phyloP scores from a whole-genome alignment of 2,797 vertebrate genomes.

The Onychomys arenicola region DNA sequence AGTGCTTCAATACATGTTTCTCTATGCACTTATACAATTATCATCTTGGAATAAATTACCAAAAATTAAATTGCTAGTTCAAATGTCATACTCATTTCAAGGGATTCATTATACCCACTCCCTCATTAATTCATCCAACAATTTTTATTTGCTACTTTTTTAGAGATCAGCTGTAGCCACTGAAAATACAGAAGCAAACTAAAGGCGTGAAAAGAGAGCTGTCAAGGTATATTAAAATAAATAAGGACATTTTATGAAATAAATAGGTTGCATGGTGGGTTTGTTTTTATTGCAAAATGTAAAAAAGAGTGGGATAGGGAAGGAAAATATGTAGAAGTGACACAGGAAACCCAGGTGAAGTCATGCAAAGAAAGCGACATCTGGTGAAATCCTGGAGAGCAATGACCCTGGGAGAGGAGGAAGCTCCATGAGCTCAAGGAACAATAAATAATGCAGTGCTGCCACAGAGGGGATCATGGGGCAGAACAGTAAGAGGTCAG shows the following conservation, averaged over 20 bases:
- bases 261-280: background rate
- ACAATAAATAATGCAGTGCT: background rate
- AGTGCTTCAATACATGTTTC: slow-evolving; percentile 3
- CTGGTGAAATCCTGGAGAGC: background rate
- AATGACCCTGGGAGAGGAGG: background rate
- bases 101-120: background rate
- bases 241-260: background rate
- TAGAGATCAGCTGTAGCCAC: background rate
- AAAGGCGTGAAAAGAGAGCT: background rate
- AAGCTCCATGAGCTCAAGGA: background rate
- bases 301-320: background rate
- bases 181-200: background rate
- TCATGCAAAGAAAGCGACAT: background rate
- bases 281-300: background rate
- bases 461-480: background rate
- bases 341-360: background rate
- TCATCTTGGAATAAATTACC: slow-evolving; percentile 7
- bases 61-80: slow-evolving; percentile 5
- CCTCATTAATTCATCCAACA: background rate
- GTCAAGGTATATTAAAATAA: background rate
- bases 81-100: background rate
- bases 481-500: background rate
- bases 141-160: background rate
- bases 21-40: background rate
- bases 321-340: background rate